Conservation (phyloP, 2,888 invertebrate species). For the Holacanthella duospinosa region DNA sequence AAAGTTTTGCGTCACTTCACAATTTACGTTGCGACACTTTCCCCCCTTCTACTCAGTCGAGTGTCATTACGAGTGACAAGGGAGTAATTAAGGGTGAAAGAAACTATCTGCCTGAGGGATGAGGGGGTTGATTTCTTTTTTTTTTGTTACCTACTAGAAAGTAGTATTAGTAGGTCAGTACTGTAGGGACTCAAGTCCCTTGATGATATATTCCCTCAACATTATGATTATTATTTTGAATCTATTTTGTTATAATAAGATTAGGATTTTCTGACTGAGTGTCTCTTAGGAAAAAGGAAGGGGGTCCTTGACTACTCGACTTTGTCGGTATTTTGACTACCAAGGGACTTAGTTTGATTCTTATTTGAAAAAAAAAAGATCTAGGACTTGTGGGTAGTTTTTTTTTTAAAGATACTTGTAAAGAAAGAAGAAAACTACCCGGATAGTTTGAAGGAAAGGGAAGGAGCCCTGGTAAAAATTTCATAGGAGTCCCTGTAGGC, state of each 20-base stretch:
- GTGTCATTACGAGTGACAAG: neutral
- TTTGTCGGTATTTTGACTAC: no score
- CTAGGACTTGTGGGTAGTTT: neutral
- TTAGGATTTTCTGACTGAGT: neutral
- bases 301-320: conserved; percentile 2
- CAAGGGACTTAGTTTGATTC: neutral
- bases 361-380: neutral
- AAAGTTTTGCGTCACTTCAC: conserved; percentile 1
- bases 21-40: neutral
- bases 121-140: conserved; percentile 6
- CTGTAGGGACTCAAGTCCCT: neutral
- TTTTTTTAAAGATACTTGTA: no score
- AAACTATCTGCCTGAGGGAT: neutral
- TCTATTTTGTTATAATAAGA: neutral
- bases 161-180: neutral
- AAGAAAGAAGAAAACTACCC: neutral
- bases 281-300: neutral
- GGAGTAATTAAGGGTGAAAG: neutral
- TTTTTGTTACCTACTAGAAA: neutral
- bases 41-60: neutral
- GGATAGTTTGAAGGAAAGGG: neutral
- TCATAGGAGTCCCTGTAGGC: conserved; percentile 38
- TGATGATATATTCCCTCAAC: neutral
- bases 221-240: neutral
- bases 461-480: conserved; percentile 30